Evolutionary conservation across 2,888 invertebrate species (phyloP).

Genomic region (Unio delphinus): DNA sequence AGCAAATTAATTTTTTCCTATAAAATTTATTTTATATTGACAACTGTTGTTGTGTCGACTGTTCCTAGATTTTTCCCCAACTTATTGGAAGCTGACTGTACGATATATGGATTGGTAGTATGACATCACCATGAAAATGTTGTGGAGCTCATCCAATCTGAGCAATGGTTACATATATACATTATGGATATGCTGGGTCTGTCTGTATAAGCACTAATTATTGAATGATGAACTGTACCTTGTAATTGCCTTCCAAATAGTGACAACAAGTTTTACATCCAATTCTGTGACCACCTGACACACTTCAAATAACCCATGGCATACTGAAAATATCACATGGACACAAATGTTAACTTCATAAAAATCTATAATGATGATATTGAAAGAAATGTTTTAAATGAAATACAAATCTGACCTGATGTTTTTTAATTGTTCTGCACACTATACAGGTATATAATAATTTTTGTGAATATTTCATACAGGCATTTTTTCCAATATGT

Average conservation of each 20-base stretch:
- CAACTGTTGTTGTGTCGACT: too few relatives aligned
- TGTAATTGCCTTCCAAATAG: slow-evolving; percentile 65
- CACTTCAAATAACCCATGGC: slow-evolving; percentile 58
- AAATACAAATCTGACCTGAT: neutral
- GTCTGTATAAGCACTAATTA: neutral
- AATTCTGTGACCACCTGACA: slow-evolving; percentile 59
- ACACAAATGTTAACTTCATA: slow-evolving; percentile 1
- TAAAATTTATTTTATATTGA: too few relatives aligned
- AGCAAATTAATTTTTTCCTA: too few relatives aligned
- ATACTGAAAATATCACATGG: slow-evolving; percentile 40
- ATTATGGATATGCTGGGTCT: neutral
- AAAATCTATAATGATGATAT: neutral
- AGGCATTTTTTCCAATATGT: too few relatives aligned
- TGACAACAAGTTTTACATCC: slow-evolving; percentile 63
- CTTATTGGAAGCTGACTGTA: too few relatives aligned
- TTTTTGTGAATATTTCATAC: neutral
- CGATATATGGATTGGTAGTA: too few relatives aligned
- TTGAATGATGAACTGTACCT: slow-evolving; percentile 35
- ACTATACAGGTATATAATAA: neutral
- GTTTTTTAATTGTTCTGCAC: neutral
- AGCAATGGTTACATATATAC: too few relatives aligned
- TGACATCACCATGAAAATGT: too few relatives aligned
- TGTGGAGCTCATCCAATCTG: too few relatives aligned
- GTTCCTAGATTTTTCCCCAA: too few relatives aligned
- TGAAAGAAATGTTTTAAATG: neutral